Evolutionary conservation across 2,113 vertebrate species (phyloP).

Genomic region (Lontra canadensis): DNA sequence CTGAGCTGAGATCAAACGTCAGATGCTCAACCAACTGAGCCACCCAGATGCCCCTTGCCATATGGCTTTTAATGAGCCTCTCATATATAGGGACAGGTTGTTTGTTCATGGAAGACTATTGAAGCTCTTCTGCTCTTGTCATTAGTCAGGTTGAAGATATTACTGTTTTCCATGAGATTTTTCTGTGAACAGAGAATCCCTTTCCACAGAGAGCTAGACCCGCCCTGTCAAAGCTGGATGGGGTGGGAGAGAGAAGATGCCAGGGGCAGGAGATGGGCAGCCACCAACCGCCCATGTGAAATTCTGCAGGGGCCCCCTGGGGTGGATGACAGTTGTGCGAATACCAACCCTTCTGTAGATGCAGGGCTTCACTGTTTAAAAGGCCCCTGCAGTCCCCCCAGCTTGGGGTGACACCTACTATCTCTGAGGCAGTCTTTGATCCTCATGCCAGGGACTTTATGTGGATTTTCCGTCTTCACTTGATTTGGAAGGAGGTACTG

Average conservation of each 20-base stretch:
- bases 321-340: neutral
- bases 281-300: neutral
- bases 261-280: neutral
- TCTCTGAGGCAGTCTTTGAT: neutral
- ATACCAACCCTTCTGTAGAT: neutral
- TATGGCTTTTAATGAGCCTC: neutral
- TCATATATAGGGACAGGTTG: neutral
- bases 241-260: neutral
- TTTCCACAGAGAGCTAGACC: neutral
- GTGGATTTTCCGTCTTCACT: neutral
- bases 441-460: neutral
- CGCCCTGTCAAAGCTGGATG: neutral
- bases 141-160: neutral
- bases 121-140: neutral
- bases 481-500: neutral
- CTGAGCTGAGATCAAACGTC: neutral
- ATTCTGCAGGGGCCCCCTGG: neutral
- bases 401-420: fast-evolving
- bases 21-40: neutral
- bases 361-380: neutral
- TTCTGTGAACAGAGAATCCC: neutral
- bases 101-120: neutral
- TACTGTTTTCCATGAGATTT: neutral
- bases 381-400: neutral
- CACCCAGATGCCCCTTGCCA: neutral